Conservation (phyloP, 2,888 invertebrate species). For the Eupithecia insigniata region DNA sequence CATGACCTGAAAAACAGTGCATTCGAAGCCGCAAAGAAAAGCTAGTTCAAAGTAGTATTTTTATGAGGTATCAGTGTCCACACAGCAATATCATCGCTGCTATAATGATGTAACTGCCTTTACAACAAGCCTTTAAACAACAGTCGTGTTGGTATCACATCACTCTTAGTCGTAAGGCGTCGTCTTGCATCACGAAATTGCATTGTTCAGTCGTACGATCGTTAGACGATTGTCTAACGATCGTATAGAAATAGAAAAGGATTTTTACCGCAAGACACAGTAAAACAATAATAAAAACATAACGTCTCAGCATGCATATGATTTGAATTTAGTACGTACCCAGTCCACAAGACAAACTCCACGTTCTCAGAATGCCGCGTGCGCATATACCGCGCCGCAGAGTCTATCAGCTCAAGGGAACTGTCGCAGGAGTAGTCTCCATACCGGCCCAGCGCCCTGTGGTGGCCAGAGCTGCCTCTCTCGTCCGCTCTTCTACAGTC, state of each 20-base stretch:
- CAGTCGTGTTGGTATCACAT: no score
- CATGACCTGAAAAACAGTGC: neutral
- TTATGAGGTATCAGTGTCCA: no score
- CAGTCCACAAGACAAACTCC: slow-evolving; percentile 97
- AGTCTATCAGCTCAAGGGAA: slow-evolving; percentile 94
- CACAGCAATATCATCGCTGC: no score
- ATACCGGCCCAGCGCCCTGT: slow-evolving; percentile 86
- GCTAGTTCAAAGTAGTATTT: neutral
- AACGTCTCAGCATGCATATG: neutral
- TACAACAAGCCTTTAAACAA: no score
- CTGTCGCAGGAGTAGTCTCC: slow-evolving; percentile 91
- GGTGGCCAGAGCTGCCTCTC: slow-evolving; percentile 81
- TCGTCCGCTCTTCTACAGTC: slow-evolving; percentile 87
- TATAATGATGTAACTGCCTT: no score
- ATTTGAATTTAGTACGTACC: slow-evolving; percentile 85
- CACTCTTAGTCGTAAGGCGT: no score
- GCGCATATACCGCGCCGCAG: slow-evolving; percentile 94
- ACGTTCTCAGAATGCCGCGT: slow-evolving; percentile 92
- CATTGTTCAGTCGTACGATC: no score
- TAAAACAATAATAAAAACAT: neutral
- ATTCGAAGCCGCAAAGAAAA: neutral
- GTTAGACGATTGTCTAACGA: no score
- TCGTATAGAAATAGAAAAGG: no score
- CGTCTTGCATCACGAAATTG: no score
- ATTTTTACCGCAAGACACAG: neutral